Percentiles rank a stretch among this genome's conserved stretches.
Conservation (phyloP, 2,113 vertebrate species). For the Mellivora capensis region DNA sequence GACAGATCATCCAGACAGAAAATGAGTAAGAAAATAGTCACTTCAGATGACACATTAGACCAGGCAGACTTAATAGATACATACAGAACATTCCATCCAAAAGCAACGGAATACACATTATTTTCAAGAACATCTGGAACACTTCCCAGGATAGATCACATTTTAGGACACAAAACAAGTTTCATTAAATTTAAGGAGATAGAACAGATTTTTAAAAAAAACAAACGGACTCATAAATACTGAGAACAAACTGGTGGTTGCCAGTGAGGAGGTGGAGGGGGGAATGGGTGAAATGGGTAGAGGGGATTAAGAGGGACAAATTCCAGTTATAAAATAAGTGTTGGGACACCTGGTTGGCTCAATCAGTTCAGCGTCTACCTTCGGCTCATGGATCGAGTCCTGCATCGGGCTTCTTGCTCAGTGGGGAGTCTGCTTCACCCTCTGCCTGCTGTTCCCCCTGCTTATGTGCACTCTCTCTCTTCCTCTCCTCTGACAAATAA, state of each 20-base stretch:
- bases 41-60: neutral
- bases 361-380: neutral
- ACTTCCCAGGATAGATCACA: neutral
- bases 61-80: neutral
- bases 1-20: neutral
- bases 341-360: neutral
- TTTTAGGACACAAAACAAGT: neutral
- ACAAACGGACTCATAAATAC: neutral
- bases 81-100: neutral
- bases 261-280: neutral
- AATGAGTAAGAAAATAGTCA: neutral
- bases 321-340: neutral
- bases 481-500: neutral
- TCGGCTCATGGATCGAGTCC: neutral
- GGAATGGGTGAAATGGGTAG: neutral
- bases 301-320: neutral
- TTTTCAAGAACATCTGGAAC: neutral
- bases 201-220: neutral
- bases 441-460: neutral
- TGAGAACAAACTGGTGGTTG: neutral
- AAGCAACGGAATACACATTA: neutral
- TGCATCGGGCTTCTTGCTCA: neutral
- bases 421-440: neutral
- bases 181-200: neutral
- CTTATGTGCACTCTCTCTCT: neutral